Conservation (phyloP, 2,797 vertebrate species). For the Calcarius lapponicus region DNA sequence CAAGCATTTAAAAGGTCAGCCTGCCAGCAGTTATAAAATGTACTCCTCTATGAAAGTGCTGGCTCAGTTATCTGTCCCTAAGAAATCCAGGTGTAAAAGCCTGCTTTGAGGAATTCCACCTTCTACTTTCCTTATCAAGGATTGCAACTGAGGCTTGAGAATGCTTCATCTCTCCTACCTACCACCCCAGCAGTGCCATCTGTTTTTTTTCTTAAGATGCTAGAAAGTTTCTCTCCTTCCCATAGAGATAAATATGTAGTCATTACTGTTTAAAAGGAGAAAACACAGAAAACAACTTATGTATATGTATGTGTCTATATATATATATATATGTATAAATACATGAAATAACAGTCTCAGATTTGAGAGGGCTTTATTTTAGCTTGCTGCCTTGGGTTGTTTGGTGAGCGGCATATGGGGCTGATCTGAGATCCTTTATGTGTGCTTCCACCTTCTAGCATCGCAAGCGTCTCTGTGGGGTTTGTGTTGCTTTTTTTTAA, state of each 20-base stretch:
- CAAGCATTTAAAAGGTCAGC: not conserved
- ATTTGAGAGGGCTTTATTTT: not conserved
- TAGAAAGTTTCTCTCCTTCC: not conserved
- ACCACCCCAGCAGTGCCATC: not conserved
- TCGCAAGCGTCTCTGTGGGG: not conserved
- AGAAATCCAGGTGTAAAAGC: not conserved
- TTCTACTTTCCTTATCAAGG: not conserved
- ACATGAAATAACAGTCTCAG: not conserved
- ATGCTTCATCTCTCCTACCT: not conserved
- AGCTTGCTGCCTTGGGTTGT: not conserved
- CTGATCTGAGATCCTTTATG: not conserved
- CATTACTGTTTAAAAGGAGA: not conserved
- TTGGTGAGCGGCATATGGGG: not conserved
- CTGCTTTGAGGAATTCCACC: not conserved
- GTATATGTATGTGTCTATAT: rapidly evolving
- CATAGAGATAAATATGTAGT: not conserved
- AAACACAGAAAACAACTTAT: not conserved
- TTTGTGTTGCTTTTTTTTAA: not conserved
- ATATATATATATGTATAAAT: not conserved
- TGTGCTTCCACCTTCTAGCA: not conserved
- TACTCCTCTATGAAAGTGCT: not conserved
- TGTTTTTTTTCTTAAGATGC: not conserved
- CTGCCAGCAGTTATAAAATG: not conserved
- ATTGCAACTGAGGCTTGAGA: not conserved
- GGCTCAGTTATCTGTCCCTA: not conserved